These are phyloP conservation scores for Vultur gryphus DNA, from an alignment of 2,797 vertebrate genomes.

Conservation along the genomic window DNA sequence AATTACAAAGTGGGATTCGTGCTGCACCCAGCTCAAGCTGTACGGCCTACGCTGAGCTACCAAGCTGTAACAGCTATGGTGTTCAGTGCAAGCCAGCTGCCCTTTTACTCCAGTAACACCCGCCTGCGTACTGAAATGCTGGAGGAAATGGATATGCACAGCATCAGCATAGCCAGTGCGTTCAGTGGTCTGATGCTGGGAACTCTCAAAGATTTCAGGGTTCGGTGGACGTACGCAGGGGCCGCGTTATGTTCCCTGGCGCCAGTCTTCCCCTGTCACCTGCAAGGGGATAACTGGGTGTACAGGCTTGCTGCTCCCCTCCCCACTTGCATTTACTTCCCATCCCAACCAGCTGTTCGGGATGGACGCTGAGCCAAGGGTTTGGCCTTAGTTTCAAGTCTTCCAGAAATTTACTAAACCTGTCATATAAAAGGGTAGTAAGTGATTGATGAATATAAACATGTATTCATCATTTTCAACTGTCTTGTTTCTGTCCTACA, in stretches of 20 bases:
- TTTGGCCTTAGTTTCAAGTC: not conserved
- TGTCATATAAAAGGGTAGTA: not conserved
- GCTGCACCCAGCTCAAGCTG: not conserved
- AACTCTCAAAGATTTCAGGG: not conserved
- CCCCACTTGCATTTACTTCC: not conserved
- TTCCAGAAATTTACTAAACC: not conserved
- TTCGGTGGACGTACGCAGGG: rapidly evolving
- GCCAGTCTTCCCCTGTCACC: not conserved
- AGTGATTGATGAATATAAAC: not conserved
- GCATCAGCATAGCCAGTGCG: not conserved
- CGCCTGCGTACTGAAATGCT: not conserved
- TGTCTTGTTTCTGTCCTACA: not conserved
- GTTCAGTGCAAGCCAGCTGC: not conserved
- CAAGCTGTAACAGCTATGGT: not conserved
- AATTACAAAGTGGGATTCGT: not conserved
- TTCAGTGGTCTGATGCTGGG: not conserved
- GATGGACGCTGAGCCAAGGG: not conserved
- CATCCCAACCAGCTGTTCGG: not conserved
- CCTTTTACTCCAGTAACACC: not conserved
- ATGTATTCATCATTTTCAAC: not conserved
- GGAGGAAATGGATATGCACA: not conserved
- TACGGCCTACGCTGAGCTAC: not conserved
- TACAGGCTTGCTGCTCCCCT: not conserved
- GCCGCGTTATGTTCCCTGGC: not conserved
- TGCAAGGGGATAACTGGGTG: not conserved